Evolutionary conservation across 2,113 vertebrate genomes (phyloP).

Genomic region (Xiphophorus couchianus): DNA sequence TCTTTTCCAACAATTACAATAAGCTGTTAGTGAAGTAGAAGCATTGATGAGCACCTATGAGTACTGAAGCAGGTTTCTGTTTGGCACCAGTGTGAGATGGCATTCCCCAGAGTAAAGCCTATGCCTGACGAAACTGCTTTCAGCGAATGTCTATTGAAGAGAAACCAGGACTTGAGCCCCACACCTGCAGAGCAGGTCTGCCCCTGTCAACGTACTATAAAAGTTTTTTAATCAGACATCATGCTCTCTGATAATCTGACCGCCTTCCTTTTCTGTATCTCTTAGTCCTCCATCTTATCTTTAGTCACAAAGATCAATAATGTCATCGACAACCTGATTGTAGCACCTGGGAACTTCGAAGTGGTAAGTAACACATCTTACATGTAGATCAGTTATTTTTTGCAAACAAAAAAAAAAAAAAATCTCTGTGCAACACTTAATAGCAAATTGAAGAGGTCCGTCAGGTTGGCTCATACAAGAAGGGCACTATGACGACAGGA

Average conservation of each 20-base stretch:
- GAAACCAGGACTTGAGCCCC: constrained; percentile 95
- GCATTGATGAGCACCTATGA: background rate
- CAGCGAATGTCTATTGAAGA: constrained; percentile 92
- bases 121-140: constrained; percentile 89
- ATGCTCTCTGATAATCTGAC: background rate
- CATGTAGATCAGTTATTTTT: background rate
- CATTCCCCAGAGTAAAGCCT: constrained; percentile 94
- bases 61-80: constrained; percentile 23
- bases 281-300: constrained; percentile 94
- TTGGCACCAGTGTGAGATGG: constrained; percentile 92
- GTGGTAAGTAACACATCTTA: constrained; percentile 84
- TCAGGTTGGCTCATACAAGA: constrained; percentile 98
- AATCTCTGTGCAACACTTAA: background rate
- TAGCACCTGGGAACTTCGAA: constrained; percentile 96
- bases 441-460: constrained; percentile 99
- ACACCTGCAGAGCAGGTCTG: constrained; percentile 90
- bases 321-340: constrained; percentile 96
- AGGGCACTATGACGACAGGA: constrained; percentile 96
- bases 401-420: background rate
- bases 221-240: background rate
- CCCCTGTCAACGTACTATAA: accelerated
- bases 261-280: background rate
- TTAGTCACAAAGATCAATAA: constrained; percentile 99
- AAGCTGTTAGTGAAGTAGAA: background rate
- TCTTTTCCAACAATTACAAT: background rate